A percentile compares a stretch with the other conserved stretches of the same genome.
Conservation (phyloP, 2,113 vertebrate species). For the Oenanthe melanoleuca region DNA sequence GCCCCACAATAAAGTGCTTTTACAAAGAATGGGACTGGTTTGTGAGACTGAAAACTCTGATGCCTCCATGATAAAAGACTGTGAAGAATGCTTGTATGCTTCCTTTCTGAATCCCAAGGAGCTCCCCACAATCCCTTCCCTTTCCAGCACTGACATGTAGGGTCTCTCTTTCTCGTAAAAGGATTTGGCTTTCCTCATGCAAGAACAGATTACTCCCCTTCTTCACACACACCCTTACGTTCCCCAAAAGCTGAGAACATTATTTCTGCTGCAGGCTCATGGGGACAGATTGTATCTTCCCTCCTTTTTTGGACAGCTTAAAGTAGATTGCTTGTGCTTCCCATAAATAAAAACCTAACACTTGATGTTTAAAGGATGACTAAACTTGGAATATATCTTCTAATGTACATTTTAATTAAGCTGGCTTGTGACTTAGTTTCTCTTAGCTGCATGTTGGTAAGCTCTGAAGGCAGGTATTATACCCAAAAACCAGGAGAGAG, state of each 20-base stretch:
- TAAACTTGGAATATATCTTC: neutral
- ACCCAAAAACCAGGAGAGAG: accelerated
- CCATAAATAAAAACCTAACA: neutral
- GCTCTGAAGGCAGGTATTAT: neutral
- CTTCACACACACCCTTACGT: neutral
- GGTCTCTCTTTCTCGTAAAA: neutral
- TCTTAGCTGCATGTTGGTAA: neutral
- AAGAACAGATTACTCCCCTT: constrained; percentile 4
- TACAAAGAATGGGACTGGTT: neutral
- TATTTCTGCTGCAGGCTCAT: constrained; percentile 20
- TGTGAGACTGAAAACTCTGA: neutral
- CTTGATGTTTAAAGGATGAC: neutral
- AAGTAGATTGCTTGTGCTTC: neutral
- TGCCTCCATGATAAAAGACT: neutral
- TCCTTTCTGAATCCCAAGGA: neutral
- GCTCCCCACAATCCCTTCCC: neutral
- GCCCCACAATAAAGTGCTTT: neutral
- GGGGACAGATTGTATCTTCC: constrained; percentile 35
- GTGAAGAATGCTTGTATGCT: neutral
- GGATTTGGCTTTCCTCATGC: neutral
- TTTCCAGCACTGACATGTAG: neutral
- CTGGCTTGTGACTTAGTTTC: neutral
- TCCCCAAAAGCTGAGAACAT: neutral
- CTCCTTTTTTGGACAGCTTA: constrained; percentile 29
- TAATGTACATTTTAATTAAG: neutral